Conservation (phyloP, 2,888 invertebrate species). For the Athalia circularis region DNA sequence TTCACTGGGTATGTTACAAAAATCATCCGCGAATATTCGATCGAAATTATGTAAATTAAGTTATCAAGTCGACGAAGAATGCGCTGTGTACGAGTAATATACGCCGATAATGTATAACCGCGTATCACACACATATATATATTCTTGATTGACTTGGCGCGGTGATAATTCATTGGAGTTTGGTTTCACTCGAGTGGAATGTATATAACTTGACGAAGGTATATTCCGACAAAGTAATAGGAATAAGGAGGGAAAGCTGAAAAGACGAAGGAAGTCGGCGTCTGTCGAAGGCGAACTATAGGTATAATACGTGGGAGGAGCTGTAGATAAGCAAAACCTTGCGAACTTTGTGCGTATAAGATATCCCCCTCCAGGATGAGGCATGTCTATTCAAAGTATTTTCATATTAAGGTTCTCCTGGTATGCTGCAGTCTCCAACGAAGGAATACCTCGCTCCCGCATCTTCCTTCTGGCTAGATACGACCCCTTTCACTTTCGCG, state of each 20-base stretch:
- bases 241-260: not conserved
- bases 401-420: slow-evolving; percentile 26
- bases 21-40: too few relatives aligned
- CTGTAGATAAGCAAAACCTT: not conserved
- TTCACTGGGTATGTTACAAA: too few relatives aligned
- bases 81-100: not conserved
- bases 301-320: not conserved
- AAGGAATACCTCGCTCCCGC: not conserved
- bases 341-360: not conserved
- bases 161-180: slow-evolving; percentile 5
- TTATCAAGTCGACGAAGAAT: not conserved
- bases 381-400: slow-evolving; percentile 21
- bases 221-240: not conserved
- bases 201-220: not conserved
- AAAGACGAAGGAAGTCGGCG: too few relatives aligned
- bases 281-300: too few relatives aligned
- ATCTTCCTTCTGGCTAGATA: not conserved
- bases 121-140: not conserved
- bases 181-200: not conserved
- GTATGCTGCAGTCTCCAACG: slow-evolving; percentile 5
- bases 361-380: not conserved
- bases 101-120: too few relatives aligned
- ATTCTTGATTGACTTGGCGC: slow-evolving; percentile 9
- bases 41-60: too few relatives aligned
- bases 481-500: not conserved